Conservation (phyloP, 2,888 invertebrate genomes). For the Nectonema munidae region DNA sequence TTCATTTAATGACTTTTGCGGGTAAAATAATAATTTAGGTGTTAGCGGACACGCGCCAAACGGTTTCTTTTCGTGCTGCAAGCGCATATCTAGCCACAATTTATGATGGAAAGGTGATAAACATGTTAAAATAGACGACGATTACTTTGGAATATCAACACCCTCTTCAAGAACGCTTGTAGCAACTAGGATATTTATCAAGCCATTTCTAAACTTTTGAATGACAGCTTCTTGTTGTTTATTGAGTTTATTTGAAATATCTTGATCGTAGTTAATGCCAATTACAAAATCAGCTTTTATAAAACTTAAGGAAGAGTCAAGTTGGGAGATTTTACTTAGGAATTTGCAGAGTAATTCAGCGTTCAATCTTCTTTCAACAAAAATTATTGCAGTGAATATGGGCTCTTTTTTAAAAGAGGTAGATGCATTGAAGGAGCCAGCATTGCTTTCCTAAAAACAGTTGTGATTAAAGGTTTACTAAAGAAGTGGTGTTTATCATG, state of each 20-base stretch:
- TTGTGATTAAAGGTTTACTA: too few species aligned
- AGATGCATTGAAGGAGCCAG: neutral
- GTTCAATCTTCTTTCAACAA: slow-evolving; percentile 48
- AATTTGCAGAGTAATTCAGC: slow-evolving; percentile 56
- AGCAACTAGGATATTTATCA: slow-evolving; percentile 55
- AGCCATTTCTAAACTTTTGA: slow-evolving; percentile 46
- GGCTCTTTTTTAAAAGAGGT: neutral
- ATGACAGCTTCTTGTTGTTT: slow-evolving; percentile 17
- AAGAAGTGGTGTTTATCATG: too few species aligned
- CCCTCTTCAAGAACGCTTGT: slow-evolving; percentile 66
- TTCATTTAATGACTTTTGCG: too few species aligned
- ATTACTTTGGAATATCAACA: slow-evolving; percentile 46
- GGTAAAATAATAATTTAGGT: too few species aligned
- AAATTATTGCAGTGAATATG: slow-evolving; percentile 31
- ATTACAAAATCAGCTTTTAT: too few species aligned
- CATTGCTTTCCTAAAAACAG: too few species aligned
- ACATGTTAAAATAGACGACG: neutral
- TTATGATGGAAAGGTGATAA: too few species aligned
- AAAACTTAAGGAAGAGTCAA: slow-evolving; percentile 20
- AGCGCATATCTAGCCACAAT: too few species aligned
- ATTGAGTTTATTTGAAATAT: neutral
- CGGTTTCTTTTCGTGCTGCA: too few species aligned
- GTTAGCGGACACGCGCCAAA: too few species aligned
- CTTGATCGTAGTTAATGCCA: too few species aligned
- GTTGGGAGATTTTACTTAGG: slow-evolving; percentile 22